Evolutionary conservation across 35 echinoderm and acorn worm genomes (phyloP).

Genomic region (Eucidaris tribuloides): DNA sequence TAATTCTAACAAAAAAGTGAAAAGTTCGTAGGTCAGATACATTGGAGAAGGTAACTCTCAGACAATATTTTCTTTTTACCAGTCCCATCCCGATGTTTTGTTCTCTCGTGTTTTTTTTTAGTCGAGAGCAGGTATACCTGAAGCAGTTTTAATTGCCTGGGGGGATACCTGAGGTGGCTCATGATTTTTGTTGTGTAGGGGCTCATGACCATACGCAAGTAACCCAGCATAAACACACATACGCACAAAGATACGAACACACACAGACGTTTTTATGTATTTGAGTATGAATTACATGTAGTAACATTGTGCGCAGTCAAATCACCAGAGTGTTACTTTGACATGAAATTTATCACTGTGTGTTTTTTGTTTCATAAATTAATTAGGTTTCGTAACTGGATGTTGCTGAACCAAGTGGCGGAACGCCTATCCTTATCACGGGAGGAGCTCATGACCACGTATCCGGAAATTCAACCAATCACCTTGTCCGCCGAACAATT

Average conservation of each 20-base stretch:
- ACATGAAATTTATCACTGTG: not conserved
- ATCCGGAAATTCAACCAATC: slow-evolving; percentile 20
- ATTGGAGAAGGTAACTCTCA: no score
- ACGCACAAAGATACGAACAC: no score
- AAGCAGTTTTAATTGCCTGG: no score
- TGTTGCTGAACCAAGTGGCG: slow-evolving; percentile 46
- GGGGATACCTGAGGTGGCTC: no score
- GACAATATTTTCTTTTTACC: no score
- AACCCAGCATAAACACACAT: not conserved
- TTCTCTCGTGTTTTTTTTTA: no score
- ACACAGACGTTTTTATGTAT: not conserved
- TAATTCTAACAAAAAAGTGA: no score
- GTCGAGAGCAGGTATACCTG: no score
- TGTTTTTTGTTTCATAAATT: not conserved
- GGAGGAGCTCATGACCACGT: slow-evolving; percentile 21
- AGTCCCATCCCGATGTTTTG: no score
- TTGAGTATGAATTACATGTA: not conserved
- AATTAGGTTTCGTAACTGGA: slow-evolving; percentile 62
- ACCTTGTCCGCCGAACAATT: not conserved
- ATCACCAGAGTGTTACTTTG: not conserved
- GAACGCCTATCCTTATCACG: slow-evolving; percentile 35
- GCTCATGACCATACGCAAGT: not conserved
- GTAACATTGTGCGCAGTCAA: not conserved
- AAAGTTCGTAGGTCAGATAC: no score
- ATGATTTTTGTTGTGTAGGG: no score